Base-by-base conservation (phyloP, 35 echinoderm and acorn worm genomes). In the Stichopus chloronotus region DNA sequence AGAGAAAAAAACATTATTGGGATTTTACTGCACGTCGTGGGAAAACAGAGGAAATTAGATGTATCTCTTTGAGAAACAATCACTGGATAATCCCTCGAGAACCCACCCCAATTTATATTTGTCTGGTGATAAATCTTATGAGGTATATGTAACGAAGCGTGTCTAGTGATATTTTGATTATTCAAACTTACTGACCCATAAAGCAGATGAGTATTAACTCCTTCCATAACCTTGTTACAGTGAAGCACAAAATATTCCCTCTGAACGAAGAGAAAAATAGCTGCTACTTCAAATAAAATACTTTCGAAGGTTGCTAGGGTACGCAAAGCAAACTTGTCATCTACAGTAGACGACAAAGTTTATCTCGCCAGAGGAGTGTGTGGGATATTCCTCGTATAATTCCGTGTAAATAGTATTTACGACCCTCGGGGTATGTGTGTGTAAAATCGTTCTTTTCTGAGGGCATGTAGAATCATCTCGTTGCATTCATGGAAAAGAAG, bases 101-200 rank as follows among this genome's bases (percentile, higher is more conserved):
- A 52, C 80, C 12, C 16, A 13, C 12, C 55, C 10, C 80, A 83
- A 83, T 83, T 83, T 83, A 17, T 52, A 55, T 55, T 83, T 56
- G 4, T 83, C 53, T 14, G 9, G 52, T 83, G 7, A 83, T 83
- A 83, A 83, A 56, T 11, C 11, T 83, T 83, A 7, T 16, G 80
- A 83, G 17, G 80, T 83, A 65, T 65, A 65, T 65, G 61, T 19
- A 65, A 14, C 61, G 61, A 65, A 14, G 61, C 61, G 61, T 65
- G 19, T 17, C 80, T 83, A 12, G 7, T 83, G 6, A 55, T 83
- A 9, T 55, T 83, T 52, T 83, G 52, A 83, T 83, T 83, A 83
- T 83, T 83, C 13, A 83, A 83, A 83, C 43, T 52, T 83, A 9
- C 80, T 83, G 80, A 83, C 80, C 80, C 80, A 83, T 52, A 83